Evolutionary conservation across 2,888 invertebrate genomes (phyloP), one percentile per base, ranked within the genome.

Genomic region (Cerceris rybyensis): DNA sequence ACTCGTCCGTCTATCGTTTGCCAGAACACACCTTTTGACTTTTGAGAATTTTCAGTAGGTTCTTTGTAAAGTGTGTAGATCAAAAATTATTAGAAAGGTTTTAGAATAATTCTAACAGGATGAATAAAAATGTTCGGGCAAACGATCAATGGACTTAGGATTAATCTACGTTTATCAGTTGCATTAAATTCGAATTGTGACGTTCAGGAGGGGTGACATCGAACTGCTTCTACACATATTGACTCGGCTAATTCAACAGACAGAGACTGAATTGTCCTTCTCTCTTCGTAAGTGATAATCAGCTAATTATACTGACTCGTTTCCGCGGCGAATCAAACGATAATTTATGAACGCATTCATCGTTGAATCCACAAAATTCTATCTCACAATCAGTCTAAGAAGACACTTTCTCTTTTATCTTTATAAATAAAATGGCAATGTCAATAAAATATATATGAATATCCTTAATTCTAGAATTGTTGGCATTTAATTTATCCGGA

Each of bases 191-290:
- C 17, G 70, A 77, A 69, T 81, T 61, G 78, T 76, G 76, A 81
- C 74, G 73, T 82, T 84, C 75, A 42, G 83, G 67, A 81, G 41
- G 84, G 79, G 81, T 77, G 66, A 84, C 83, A 85, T 85, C 70
- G 76, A 85, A 81, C 75, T 82, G 75, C 72, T 84, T 84, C 81
- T 84, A 84, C 81, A 75, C 74, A 81, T 78, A 85, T 81, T 69
- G 78, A 84, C 66, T 80, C 72, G 75, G 60, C 84, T 85, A 84
- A 81, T 71, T 81, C 70, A 74, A 80, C 71, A 63, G 70, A 80
- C 74, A 81, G 67, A 71, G 54, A 74, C 69, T 52, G 78, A 80
- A 75, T 28, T 69, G 70, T 73, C 68, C 71, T 78, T 52, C 61
- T 64, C 68, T 67, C 69, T 79, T 73, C 61, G 54, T 57, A 59